Evolutionary conservation across 2,113 vertebrate species (phyloP).

Genomic region (Pygoscelis adeliae): DNA sequence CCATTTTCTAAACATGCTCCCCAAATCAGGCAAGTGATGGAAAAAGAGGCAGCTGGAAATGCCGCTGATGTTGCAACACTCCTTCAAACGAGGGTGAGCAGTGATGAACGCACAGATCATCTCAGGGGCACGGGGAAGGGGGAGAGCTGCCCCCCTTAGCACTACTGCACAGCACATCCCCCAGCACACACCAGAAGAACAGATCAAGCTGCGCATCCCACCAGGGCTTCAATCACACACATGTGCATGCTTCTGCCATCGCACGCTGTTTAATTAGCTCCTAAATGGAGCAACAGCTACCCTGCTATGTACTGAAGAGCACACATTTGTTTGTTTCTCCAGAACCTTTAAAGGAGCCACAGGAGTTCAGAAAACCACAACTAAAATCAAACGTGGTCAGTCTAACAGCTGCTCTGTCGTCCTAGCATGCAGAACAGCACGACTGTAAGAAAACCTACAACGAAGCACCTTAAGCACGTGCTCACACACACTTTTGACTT

Average conservation of each 20-base stretch:
- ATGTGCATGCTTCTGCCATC: background rate
- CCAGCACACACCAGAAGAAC: background rate
- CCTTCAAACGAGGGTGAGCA: background rate
- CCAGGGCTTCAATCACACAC: background rate
- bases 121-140: background rate
- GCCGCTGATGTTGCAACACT: background rate
- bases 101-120: accelerated
- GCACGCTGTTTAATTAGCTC: background rate
- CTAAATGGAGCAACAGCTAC: background rate
- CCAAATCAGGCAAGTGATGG: background rate
- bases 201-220: accelerated
- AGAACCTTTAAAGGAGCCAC: background rate
- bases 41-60: background rate
- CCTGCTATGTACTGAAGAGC: background rate
- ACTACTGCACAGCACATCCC: background rate
- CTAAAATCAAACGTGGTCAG: background rate
- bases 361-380: background rate
- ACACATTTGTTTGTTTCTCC: background rate
- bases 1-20: background rate
- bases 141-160: background rate
- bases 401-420: accelerated
- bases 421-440: accelerated
- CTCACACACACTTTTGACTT: accelerated
- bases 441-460: accelerated
- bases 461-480: accelerated